Base-by-base conservation (phyloP, 1,140 invertebrate species). In the Cylas formicarius region DNA sequence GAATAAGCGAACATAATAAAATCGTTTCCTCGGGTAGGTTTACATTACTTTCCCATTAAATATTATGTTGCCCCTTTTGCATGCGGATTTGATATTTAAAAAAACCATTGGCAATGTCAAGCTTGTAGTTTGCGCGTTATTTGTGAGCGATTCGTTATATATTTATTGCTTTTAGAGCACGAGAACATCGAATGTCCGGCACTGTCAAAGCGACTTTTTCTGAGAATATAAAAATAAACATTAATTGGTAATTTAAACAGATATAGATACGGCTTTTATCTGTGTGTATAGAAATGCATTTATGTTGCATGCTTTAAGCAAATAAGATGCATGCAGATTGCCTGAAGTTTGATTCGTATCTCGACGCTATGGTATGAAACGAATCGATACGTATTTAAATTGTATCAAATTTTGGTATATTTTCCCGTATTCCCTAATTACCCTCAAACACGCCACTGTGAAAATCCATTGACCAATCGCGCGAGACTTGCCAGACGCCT, bases 151-250 rank as follows among this genome's bases (percentile, higher is more conserved):
- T 47, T 34, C 43, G 41, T 39, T 24, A 33, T 49, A 28, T 31
- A 41, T 57, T 55, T 57, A 34, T 52, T 53, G 55, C 50, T 53
- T 48, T 35, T 59, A 55, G 52, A 45, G 43, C 39, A 29, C 38
- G 32, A 47, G 37, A 48, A 44, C 44, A 24, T 51, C 53, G 50
- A 56, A 59, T 61, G 59, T 52, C 41, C 52, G 52, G 45, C 47
- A 53, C 57, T 57, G 39, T 61, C 45, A 62, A 62, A 62, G 60
- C 60, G 43, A 55, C 57, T 49, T 62, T 62, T 55, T 57, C 58
- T 49, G 58, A 61, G 48, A 59, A 60, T 57, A 54, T 62, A 44
- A 59, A 61, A 50, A 48, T 48, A 48, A 48, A 40, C 39, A 36
- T 48, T 48, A 43, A 48, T 48, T 48, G 46, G 46, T 48, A 48